Conservation (phyloP, 2,113 vertebrate species). For the Noturus placidus region DNA sequence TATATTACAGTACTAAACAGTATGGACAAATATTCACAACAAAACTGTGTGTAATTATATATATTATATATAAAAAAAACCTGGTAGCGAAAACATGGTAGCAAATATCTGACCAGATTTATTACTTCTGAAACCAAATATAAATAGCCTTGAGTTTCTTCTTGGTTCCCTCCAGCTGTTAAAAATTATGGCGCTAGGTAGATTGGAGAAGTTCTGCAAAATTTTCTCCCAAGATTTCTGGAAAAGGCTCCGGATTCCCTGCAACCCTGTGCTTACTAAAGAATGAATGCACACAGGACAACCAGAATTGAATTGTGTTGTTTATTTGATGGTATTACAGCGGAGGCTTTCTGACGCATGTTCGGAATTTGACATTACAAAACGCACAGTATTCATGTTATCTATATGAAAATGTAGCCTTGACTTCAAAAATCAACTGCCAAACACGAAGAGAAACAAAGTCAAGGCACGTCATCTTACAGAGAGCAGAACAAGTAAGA, state of each 20-base stretch:
- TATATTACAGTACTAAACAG: neutral
- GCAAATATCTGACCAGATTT: neutral
- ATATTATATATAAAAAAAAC: no score
- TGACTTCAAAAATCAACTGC: constrained; percentile 47
- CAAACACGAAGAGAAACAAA: constrained; percentile 35
- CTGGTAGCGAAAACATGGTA: neutral
- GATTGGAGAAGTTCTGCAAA: neutral
- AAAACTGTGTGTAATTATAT: no score
- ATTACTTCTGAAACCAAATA: neutral
- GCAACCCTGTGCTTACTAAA: neutral
- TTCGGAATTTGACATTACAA: constrained; percentile 42
- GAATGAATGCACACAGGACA: neutral
- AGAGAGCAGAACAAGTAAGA: constrained; percentile 47
- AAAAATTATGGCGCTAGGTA: neutral
- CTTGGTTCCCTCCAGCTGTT: neutral
- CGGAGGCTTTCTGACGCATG: constrained; percentile 27
- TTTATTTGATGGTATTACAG: constrained; percentile 53
- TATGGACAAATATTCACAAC: no score
- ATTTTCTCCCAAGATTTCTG: neutral
- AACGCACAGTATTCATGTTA: constrained; percentile 47
- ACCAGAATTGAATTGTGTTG: constrained; percentile 27
- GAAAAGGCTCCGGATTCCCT: neutral
- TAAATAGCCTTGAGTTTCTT: neutral
- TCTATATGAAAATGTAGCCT: constrained; percentile 40
- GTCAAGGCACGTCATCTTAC: constrained; percentile 56